Conservation (phyloP, 2,797 vertebrate species). For the Scyliorhinus canicula region DNA sequence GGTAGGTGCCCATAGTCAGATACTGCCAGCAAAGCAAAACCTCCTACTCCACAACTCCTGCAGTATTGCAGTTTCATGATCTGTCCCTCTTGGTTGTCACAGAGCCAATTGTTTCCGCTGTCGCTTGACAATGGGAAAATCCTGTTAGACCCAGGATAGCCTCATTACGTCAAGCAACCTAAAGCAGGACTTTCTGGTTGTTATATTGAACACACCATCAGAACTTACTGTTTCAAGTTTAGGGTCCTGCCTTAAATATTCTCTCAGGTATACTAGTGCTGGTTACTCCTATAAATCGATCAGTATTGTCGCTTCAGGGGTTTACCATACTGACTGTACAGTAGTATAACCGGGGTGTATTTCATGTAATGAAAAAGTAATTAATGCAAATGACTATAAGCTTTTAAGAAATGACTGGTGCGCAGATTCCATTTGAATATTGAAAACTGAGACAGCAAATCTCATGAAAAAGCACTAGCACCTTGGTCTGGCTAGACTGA, state of each 20-base stretch:
- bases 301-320: neutral
- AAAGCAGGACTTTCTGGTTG: neutral
- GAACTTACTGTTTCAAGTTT: neutral
- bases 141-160: neutral
- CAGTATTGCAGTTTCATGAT: neutral
- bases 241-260: neutral
- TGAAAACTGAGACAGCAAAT: neutral
- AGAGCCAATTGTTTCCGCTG: neutral
- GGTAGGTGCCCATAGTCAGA: neutral
- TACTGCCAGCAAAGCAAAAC: neutral
- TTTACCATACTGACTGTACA: neutral
- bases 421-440: neutral
- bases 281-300: neutral
- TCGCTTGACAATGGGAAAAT: neutral
- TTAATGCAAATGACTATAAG: neutral
- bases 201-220: neutral
- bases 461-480: neutral
- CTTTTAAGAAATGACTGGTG: neutral
- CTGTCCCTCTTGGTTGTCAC: neutral
- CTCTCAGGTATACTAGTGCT: neutral
- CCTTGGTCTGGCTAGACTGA: neutral
- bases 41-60: too few relatives aligned
- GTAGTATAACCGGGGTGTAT: neutral
- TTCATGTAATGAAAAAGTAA: too few relatives aligned
- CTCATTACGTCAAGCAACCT: neutral